phyloP scores from a whole-genome alignment of 2,113 vertebrate species.

The Sterrhoptilus dennistouni region DNA sequence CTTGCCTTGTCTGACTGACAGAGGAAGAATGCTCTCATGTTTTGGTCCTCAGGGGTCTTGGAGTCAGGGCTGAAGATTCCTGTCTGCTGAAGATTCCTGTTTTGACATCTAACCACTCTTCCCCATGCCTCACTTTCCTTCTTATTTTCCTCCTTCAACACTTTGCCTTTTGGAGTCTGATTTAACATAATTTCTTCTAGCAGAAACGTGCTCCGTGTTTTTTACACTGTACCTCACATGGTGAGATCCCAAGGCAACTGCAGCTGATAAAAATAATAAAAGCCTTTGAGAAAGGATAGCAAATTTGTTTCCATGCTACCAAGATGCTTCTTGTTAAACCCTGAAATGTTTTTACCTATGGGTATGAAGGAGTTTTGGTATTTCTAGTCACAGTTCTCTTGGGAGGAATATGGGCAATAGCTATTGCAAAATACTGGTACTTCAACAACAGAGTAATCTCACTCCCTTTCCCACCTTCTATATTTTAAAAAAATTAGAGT shows the following conservation, averaged over 20 bases:
- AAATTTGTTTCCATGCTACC: slow-evolving; percentile 4
- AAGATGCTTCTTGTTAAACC: not conserved
- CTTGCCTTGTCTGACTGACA: not conserved
- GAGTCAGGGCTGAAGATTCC: not conserved
- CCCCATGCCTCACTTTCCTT: not conserved
- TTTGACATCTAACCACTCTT: not conserved
- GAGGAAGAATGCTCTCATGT: not conserved
- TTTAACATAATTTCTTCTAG: not conserved
- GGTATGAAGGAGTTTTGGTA: not conserved
- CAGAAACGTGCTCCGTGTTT: not conserved
- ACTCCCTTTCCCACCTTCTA: not conserved
- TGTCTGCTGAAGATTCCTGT: not conserved
- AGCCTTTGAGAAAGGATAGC: not conserved
- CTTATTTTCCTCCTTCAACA: not conserved
- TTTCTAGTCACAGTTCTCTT: not conserved
- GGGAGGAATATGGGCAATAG: not conserved
- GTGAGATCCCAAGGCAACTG: not conserved
- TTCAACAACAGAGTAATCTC: not conserved
- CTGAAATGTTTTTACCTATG: slow-evolving; percentile 11
- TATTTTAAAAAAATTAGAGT: not conserved
- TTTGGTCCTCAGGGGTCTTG: not conserved
- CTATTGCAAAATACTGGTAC: not conserved
- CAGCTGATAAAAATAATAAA: slow-evolving; percentile 32
- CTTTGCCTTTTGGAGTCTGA: not conserved
- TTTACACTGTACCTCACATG: not conserved